Evolutionary conservation across 2,113 vertebrate species (phyloP).

Genomic region (Nothoprocta perdicaria): DNA sequence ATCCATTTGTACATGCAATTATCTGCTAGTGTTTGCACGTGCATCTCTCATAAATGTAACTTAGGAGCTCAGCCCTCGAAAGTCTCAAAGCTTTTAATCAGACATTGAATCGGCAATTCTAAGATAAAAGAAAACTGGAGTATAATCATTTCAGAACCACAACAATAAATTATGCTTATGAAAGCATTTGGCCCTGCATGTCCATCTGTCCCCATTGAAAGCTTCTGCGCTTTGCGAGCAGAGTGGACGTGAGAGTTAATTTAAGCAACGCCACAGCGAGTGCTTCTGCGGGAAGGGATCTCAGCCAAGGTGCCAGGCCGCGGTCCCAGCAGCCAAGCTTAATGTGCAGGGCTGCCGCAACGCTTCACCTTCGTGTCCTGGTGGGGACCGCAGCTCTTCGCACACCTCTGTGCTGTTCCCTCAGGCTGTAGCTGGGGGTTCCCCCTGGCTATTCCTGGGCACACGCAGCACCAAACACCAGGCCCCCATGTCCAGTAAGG

Average conservation of each 20-base stretch:
- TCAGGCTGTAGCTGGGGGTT: neutral
- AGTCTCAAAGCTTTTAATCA: slow-evolving; percentile 42
- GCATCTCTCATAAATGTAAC: neutral
- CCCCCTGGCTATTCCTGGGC: neutral
- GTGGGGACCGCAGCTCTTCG: neutral
- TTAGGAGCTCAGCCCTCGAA: neutral
- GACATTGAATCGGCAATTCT: slow-evolving; percentile 21
- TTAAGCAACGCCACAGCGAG: neutral
- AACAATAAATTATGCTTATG: slow-evolving; percentile 12
- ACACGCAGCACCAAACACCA: rapidly evolving
- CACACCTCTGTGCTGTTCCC: neutral
- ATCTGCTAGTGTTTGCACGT: neutral
- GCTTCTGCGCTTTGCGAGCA: neutral
- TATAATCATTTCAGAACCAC: neutral
- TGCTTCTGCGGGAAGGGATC: neutral
- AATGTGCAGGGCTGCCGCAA: neutral
- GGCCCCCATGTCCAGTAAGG: rapidly evolving
- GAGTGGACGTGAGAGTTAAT: neutral
- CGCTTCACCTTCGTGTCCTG: neutral
- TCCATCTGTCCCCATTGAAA: slow-evolving; percentile 27
- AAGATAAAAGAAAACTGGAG: slow-evolving; percentile 42
- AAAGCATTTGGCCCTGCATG: slow-evolving; percentile 3
- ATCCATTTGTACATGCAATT: neutral
- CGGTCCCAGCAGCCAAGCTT: neutral
- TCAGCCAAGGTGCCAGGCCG: neutral